phyloP scores from a whole-genome alignment of 1,140 invertebrate species.

The Trachymyrmex septentrionalis region DNA sequence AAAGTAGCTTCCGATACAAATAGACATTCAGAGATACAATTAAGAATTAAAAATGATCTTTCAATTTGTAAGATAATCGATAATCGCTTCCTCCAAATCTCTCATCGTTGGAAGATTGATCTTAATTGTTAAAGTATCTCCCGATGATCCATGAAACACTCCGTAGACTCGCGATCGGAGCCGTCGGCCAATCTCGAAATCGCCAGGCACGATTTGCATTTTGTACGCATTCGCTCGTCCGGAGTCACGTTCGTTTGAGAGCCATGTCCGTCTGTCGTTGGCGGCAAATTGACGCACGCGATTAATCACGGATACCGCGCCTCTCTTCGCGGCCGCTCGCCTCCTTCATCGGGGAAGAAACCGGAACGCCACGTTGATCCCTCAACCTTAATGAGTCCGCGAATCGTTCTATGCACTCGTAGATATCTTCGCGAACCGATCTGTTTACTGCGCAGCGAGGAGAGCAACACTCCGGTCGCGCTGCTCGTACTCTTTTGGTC shows the following conservation, averaged over 20 bases:
- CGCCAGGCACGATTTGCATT: conserved; percentile 50
- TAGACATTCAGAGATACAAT: neutral
- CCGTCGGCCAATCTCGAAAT: conserved; percentile 24
- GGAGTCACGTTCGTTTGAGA: conserved; percentile 39
- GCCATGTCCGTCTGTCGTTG: conserved; percentile 54
- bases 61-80: neutral
- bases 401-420: conserved; percentile 37
- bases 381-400: conserved; percentile 63
- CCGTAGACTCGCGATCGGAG: neutral
- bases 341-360: conserved; percentile 20
- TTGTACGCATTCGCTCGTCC: conserved; percentile 43
- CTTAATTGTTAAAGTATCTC: neutral
- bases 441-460: conserved; percentile 10
- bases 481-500: conserved; percentile 39
- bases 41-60: neutral
- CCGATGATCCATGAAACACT: neutral
- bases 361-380: conserved; percentile 53
- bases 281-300: conserved; percentile 64
- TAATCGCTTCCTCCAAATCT: neutral
- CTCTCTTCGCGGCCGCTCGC: neutral
- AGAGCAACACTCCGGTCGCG: conserved; percentile 5
- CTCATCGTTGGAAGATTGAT: neutral
- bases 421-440: conserved; percentile 37
- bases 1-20: neutral
- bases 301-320: conserved; percentile 62